Conservation (phyloP, 2,113 vertebrate species). For the Cephalopterus ornatus region DNA sequence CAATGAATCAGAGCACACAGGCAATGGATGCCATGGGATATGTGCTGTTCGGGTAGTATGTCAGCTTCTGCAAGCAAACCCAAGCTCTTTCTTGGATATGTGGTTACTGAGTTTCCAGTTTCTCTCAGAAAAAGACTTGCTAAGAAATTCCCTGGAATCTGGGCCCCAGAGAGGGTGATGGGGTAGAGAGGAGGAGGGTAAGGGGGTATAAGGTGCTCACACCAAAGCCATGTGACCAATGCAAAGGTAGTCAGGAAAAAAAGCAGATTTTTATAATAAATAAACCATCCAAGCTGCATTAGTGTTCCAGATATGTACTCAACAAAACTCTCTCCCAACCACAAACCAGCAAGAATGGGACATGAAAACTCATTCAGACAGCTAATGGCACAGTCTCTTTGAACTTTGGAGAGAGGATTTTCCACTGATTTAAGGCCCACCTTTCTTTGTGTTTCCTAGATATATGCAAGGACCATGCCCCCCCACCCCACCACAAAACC, state of each 20-base stretch:
- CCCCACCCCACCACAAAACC: not conserved
- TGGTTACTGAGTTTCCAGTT: conserved; percentile 15
- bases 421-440: conserved; percentile 67
- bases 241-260: conserved; percentile 69
- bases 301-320: conserved; percentile 68
- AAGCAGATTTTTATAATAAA: conserved; percentile 61
- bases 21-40: not conserved
- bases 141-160: conserved; percentile 53
- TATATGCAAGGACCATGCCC: not conserved
- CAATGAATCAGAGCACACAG: not conserved
- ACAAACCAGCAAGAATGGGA: conserved; percentile 64
- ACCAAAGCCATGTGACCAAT: conserved; percentile 67
- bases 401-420: conserved; percentile 57
- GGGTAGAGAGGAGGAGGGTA: conserved; percentile 17
- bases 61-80: not conserved
- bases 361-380: conserved; percentile 58
- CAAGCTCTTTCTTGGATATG: not conserved
- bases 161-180: conserved; percentile 16
- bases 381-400: conserved; percentile 65
- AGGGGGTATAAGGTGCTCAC: conserved; percentile 55
- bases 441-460: conserved; percentile 54
- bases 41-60: not conserved
- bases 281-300: conserved; percentile 61
- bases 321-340: conserved; percentile 53
- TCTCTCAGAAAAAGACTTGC: not conserved